Evolutionary conservation across 2,797 vertebrate genomes (phyloP), one percentile per base, ranked within the genome.

Genomic region (Anabas testudineus): DNA sequence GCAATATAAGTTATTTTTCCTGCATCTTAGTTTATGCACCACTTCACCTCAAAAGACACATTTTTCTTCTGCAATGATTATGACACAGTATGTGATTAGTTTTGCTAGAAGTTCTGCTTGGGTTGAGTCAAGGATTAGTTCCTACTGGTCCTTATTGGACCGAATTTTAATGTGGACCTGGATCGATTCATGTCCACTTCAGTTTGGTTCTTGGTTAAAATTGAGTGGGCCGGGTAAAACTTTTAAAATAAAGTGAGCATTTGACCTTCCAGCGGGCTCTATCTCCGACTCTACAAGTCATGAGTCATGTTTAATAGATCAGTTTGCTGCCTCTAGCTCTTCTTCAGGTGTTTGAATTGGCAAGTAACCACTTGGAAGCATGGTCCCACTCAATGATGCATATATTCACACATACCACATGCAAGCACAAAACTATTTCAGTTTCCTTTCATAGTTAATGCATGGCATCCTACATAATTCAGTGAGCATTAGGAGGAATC

Each of bases 391-490:
- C 36, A 55, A 34, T 45, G 16, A 74, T 75, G 43, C 61, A 63
- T 57, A 32, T 24, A 65, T 61, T 14, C 66, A 26, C 71, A 36
- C 3, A 7, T 59, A 43, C 28, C 64, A 32, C 16, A 22, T 16
- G 2, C 22, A n/a, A 19, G 13, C 43, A 47, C 43, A 56, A 73
- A 73, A 64, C 30, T 58, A 42, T 76, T 77, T 42, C 49, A 26
- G 37, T 61, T 71, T 51, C 15, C 13, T 43, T 53, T 81, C 53
- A 80, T 87, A 32, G 34, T 42, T 81, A 57, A 74, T 72, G 67
- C 68, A 83, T 64, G 10, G 30, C 6, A 3, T 47, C 64, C 68
- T 90, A 22, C 87, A 90, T 91, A 77, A 85, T 92, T 84, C 74
- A 90, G 42, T 22, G 76, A 21, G 67, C 46, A 55, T 78, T 74